Evolutionary conservation across 1,140 invertebrate genomes (phyloP).

Genomic region (Leptinotarsa texana): DNA sequence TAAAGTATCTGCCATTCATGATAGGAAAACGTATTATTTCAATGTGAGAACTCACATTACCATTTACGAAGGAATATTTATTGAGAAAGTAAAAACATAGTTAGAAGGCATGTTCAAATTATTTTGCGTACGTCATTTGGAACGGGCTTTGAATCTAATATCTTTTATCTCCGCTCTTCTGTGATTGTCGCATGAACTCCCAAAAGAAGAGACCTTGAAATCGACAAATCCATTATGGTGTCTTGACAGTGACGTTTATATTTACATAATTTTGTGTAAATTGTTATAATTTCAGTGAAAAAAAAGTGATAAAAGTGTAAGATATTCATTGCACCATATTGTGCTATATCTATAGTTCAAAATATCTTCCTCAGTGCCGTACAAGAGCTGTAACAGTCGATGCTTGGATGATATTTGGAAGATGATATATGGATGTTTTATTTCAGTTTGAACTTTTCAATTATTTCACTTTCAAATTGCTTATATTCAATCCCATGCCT

Average conservation of each 20-base stretch:
- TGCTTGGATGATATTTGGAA: constrained; percentile 4
- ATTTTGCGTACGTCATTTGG: too few relatives aligned
- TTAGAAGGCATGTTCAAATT: too few relatives aligned
- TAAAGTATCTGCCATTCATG: too few relatives aligned
- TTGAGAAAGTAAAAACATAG: too few relatives aligned
- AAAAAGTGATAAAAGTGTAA: constrained; percentile 11
- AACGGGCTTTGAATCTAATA: neutral
- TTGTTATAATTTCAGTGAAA: constrained; percentile 23
- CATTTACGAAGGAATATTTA: too few relatives aligned
- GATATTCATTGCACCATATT: constrained; percentile 7
- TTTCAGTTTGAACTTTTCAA: constrained; percentile 15
- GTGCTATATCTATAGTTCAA: constrained; percentile 5
- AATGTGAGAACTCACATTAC: too few relatives aligned
- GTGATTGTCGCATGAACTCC: neutral
- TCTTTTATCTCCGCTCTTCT: neutral
- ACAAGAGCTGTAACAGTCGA: neutral
- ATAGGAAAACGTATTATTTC: too few relatives aligned
- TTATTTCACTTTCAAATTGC: constrained; percentile 11
- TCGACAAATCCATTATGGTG: constrained; percentile 30
- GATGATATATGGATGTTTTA: constrained; percentile 11
- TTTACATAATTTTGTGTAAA: constrained; percentile 29
- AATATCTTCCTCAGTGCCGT: neutral
- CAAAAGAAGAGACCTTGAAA: constrained; percentile 25
- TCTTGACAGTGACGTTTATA: constrained; percentile 30
- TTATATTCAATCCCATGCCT: constrained; percentile 12